phyloP scores from a whole-genome alignment of 2,113 vertebrate genomes.

The Scophthalmus maximus region DNA sequence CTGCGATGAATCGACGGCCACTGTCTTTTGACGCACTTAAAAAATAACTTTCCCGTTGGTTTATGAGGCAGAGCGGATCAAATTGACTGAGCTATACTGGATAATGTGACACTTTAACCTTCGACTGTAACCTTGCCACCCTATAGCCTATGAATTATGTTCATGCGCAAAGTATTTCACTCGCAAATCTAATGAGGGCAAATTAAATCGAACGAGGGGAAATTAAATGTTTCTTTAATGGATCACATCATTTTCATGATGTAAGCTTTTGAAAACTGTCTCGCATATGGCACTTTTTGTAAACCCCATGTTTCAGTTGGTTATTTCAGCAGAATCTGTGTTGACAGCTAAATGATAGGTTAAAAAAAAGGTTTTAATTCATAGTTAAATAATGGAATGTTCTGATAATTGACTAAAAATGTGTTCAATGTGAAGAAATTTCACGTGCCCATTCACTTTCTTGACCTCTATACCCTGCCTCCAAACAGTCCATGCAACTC shows the following conservation, averaged over 20 bases:
- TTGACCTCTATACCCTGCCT: background rate
- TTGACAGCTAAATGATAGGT: background rate
- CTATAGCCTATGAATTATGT: background rate
- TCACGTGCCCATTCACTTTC: too few species aligned
- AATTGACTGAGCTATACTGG: slow-evolving; percentile 43
- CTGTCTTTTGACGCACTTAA: slow-evolving; percentile 35
- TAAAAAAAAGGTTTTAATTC: background rate
- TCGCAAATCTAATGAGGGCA: background rate
- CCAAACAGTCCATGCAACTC: background rate
- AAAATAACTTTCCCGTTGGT: slow-evolving; percentile 49
- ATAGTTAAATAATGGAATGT: too few species aligned
- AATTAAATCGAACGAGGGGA: background rate
- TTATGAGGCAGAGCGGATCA: slow-evolving; percentile 60
- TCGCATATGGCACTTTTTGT: background rate
- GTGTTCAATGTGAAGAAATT: too few species aligned
- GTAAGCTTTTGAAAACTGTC: background rate
- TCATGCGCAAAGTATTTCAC: slow-evolving; percentile 1
- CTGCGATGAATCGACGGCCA: slow-evolving; percentile 48
- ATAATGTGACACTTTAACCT: slow-evolving; percentile 49
- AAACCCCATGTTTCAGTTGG: background rate
- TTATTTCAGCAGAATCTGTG: background rate
- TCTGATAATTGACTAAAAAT: too few species aligned
- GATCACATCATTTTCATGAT: background rate
- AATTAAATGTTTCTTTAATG: background rate
- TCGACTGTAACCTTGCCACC: slow-evolving; percentile 33